Evolutionary conservation across 2,113 vertebrate species (phyloP).

Genomic region (Periophthalmodon schlosseri): DNA sequence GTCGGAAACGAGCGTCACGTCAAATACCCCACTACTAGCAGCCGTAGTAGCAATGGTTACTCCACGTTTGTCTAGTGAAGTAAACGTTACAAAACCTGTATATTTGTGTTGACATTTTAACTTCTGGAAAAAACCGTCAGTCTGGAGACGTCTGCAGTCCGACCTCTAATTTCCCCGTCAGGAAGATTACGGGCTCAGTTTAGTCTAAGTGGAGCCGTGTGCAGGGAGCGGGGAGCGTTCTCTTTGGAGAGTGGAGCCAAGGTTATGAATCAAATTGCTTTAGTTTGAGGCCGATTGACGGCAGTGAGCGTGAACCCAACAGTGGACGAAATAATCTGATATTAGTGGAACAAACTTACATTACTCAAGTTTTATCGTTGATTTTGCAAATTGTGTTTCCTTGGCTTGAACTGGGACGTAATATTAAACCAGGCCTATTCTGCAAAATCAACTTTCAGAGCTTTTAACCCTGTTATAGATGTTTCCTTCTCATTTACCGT

Average conservation of each 20-base stretch:
- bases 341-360: no score
- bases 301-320: not conserved
- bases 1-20: no score
- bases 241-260: not conserved
- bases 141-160: not conserved
- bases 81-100: not conserved
- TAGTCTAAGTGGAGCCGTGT: not conserved
- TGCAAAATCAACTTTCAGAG: no score
- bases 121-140: not conserved
- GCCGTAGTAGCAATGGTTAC: not conserved
- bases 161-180: not conserved
- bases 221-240: not conserved
- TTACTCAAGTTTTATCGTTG: no score
- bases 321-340: not conserved
- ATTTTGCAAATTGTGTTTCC: not conserved
- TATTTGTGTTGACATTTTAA: not conserved
- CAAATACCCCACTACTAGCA: no score
- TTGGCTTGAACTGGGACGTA: not conserved
- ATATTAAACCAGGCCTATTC: no score
- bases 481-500: no score
- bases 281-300: not conserved
- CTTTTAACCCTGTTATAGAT: no score
- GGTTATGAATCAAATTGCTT: not conserved
- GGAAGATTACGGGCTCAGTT: not conserved
- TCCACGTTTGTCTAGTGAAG: not conserved